These are phyloP conservation scores for Dendrophyllia cribrosa DNA, from an alignment of 64 coral and sea anemone genomes.

Conservation along the genomic window DNA sequence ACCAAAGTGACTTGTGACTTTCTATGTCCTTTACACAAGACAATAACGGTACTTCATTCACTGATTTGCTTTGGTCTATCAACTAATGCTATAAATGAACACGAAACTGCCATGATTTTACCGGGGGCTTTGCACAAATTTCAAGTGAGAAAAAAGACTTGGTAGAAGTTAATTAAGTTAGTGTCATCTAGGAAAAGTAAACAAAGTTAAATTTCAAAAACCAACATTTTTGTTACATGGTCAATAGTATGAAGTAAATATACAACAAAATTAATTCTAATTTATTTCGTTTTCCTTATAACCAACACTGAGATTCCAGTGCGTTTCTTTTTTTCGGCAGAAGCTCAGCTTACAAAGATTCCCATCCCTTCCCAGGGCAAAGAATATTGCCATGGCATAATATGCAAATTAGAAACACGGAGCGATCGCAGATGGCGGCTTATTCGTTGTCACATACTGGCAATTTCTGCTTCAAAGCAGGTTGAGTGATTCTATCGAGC, in stretches of 20 bases:
- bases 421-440: neutral
- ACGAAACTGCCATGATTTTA: neutral
- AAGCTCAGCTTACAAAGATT: too few relatives aligned
- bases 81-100: constrained; percentile 2
- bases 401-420: neutral
- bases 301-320: too few relatives aligned
- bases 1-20: neutral
- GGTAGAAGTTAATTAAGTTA: neutral
- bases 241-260: neutral
- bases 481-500: neutral
- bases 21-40: constrained; percentile 5
- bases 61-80: neutral
- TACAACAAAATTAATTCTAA: too few relatives aligned
- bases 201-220: neutral
- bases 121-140: too few relatives aligned
- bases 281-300: too few relatives aligned
- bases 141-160: too few relatives aligned
- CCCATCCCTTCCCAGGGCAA: too few relatives aligned
- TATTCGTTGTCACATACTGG: too few relatives aligned
- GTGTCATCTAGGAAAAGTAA: neutral
- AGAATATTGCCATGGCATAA: too few relatives aligned
- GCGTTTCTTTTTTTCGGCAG: too few relatives aligned
- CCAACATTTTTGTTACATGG: neutral
- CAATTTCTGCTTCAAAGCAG: too few relatives aligned
- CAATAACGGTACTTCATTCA: too few relatives aligned